Conservation (phyloP, 2,113 vertebrate species). For the Suncus etruscus region DNA sequence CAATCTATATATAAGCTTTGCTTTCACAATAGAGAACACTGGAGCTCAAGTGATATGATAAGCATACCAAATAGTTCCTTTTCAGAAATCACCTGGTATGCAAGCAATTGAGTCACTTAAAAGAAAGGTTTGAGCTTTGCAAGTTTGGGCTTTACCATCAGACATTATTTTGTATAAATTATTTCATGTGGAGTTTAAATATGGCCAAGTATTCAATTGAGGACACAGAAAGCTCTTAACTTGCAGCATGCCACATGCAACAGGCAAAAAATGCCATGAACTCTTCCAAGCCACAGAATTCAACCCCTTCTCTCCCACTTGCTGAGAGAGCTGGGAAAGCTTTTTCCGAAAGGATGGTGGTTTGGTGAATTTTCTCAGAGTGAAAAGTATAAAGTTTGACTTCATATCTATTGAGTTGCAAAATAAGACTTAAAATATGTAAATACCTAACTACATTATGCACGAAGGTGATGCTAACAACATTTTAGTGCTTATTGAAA, state of each 20-base stretch:
- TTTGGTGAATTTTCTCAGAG: constrained; percentile 21
- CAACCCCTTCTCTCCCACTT: background rate
- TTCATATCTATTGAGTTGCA: background rate
- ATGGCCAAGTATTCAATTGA: constrained; percentile 13
- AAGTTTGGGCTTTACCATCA: constrained; percentile 28
- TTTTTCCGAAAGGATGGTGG: constrained; percentile 40
- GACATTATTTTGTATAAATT: constrained; percentile 20
- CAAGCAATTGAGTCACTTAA: constrained; percentile 2
- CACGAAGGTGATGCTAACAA: background rate
- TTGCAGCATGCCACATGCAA: background rate
- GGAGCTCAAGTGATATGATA: background rate
- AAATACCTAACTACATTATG: constrained; percentile 2
- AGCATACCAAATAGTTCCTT: constrained; percentile 54
- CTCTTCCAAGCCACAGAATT: background rate
- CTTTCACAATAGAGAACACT: constrained; percentile 45
- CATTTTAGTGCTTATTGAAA: background rate
- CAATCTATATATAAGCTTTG: constrained; percentile 32
- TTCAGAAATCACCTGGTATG: constrained; percentile 31
- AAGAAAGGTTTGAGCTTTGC: constrained; percentile 19
- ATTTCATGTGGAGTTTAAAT: constrained; percentile 37
- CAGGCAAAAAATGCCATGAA: background rate
- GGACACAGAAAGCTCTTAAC: background rate
- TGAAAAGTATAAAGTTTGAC: background rate
- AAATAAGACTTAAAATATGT: background rate
- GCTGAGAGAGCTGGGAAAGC: background rate